Evolutionary conservation across 92 coral and sea anemone genomes (phyloP), one percentile per base, ranked within the genome.

Genomic region (Umimayanthus kanabou): DNA sequence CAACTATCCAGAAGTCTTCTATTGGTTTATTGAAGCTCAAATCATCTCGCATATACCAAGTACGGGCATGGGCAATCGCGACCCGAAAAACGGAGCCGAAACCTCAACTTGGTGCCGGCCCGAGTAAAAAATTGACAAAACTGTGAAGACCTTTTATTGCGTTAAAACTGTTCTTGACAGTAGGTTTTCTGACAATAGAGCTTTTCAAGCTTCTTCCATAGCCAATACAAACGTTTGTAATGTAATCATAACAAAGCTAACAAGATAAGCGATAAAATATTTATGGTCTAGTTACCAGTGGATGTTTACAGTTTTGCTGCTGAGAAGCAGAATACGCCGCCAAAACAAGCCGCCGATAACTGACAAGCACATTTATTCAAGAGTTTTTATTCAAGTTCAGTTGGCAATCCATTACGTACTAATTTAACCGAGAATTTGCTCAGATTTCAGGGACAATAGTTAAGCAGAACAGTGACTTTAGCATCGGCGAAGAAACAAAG

Each of bases 291-390:
- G 16, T 13, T 13, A 58, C 83, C 3, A 10, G 73, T 50, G 64
- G 74, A 30, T 80, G 74, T 80, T 80, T 80, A 61, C 26, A 15
- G 55, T 30, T 80, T 80, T 40, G 37, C 70, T 64, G 85, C 73
- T 58, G 85, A 80, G 49, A 80, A 39, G 55, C n/a, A 6, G 9
- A 11, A 33, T 22, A 74, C 1, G 20, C 25, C 61, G 28, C 80
- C 30, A 16, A 18, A 11, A 33, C n/a, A 74, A 33, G 39, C 25
- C 61, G n/a, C 80, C 58, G 23, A 77, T 33, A 33, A 33, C 37
- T 33, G 22, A 77, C 64, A 77, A 45, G 29, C 39, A 22, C 14
- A 39, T 43, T 76, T 39, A 0, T 39, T 77, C 14, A 20, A 20
- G 30, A 6, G 0, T 14, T 40, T 40, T 43, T 61, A 4, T 22